A percentile compares a stretch with the other conserved stretches of the same genome.
phyloP scores from a whole-genome alignment of 2,888 invertebrate genomes.

The Epinotia nisella region DNA sequence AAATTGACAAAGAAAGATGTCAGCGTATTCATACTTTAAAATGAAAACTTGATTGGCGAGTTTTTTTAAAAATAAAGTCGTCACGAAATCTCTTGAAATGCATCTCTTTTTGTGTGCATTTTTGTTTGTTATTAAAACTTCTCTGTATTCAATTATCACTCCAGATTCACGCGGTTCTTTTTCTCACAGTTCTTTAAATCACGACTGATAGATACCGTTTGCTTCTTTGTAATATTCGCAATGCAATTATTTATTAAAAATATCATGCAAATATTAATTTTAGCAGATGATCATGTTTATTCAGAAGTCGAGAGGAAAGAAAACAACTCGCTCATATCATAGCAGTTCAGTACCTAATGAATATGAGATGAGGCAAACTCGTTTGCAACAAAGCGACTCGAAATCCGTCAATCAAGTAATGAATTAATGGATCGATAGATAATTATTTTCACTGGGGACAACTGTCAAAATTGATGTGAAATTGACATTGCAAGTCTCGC shows the following conservation, averaged over 20 bases:
- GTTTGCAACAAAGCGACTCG: constrained; percentile 60
- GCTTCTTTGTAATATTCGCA: constrained; percentile 8
- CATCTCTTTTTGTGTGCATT: constrained; percentile 65
- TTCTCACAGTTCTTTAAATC: constrained; percentile 71
- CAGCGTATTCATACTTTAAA: constrained; percentile 74
- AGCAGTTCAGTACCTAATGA: constrained; percentile 53
- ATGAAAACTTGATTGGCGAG: constrained; percentile 82
- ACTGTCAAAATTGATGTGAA: constrained; percentile 61
- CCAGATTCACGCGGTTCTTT: constrained; percentile 60
- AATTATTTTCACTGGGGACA: constrained; percentile 59
- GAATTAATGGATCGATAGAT: constrained; percentile 61
- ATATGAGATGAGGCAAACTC: constrained; percentile 68
- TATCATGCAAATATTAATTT: constrained; percentile 44
- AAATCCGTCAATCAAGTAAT: constrained; percentile 75
- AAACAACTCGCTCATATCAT: constrained; percentile 47
- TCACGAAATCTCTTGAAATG: constrained; percentile 72
- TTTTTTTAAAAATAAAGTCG: constrained; percentile 64
- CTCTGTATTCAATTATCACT: constrained; percentile 63
- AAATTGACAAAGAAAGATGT: constrained; percentile 73
- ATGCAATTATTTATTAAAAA: constrained; percentile 26
- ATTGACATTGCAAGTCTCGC: constrained; percentile 63
- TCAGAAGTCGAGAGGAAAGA: constrained; percentile 46
- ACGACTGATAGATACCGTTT: constrained; percentile 9
- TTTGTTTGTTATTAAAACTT: constrained; percentile 61
- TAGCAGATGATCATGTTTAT: constrained; percentile 38